Conservation (phyloP, 1,140 invertebrate genomes). For the Scaptomyza graminum region DNA sequence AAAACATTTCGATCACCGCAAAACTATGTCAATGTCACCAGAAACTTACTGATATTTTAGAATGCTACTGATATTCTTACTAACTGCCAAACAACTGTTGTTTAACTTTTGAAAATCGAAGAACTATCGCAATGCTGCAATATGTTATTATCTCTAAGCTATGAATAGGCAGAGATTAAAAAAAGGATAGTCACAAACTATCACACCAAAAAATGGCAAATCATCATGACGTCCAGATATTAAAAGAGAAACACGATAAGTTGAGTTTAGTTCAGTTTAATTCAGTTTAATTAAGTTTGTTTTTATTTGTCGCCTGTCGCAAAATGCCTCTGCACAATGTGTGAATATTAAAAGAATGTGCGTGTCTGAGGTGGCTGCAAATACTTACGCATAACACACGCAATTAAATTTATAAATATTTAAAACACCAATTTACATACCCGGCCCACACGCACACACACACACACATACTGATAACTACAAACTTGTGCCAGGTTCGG, state of each 20-base stretch:
- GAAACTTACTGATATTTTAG: too few species aligned
- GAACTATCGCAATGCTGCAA: too few species aligned
- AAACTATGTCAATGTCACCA: too few species aligned
- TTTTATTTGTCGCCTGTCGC: conserved; percentile 23
- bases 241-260: too few species aligned
- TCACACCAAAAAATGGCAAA: too few species aligned
- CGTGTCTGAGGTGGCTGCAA: conserved; percentile 68
- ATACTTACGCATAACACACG: conserved; percentile 68
- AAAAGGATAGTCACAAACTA: too few species aligned
- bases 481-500: conserved; percentile 9
- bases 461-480: not conserved
- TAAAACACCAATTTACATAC: conserved; percentile 75
- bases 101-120: too few species aligned
- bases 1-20: too few species aligned
- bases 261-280: not conserved
- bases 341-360: conserved; percentile 71
- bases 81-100: too few species aligned
- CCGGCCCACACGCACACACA: conserved; percentile 40
- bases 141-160: not conserved
- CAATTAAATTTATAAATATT: conserved; percentile 81
- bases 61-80: too few species aligned
- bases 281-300: not conserved
- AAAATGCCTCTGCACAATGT: conserved; percentile 48
- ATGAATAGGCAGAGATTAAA: too few species aligned
- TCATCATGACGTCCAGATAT: too few species aligned